Evolutionary conservation across 92 coral and sea anemone genomes (phyloP), one percentile per base, ranked within the genome.

Genomic region (Diadumene lineata): DNA sequence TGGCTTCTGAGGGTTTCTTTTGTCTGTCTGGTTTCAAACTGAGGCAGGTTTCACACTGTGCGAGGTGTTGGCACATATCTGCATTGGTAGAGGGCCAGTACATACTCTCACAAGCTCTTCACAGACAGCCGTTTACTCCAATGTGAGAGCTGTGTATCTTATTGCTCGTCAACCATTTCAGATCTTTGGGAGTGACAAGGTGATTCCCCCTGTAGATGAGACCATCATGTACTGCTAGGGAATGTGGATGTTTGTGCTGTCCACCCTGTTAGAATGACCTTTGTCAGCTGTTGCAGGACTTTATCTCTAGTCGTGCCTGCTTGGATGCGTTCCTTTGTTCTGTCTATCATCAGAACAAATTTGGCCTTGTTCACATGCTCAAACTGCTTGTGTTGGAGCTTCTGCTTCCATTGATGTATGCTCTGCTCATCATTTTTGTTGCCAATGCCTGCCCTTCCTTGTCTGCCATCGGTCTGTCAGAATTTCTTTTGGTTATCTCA

Each of bases 71-170:
- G n/a, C n/a, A n/a, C 46, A 81, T 21, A 13, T 81, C 84, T 0
- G 80, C 86, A 1, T 16, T 76, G 86, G 82, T 86, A 7, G 70
- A 65, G 0, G 84, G 86, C 84, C 84, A 86, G 68, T 50, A 82
- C 65, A 86, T 77, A 23, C 87, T 64, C 43, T 86, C 87, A 19
- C 81, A 51, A 60, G 91, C 87, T 51, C 87, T 64, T 23, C 80
- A 24, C 18, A 86, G 65, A 26, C 90, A 86, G 2, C 84, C 81
- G 22, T 86, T 82, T 0, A 77, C 50, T 65, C 91, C 91, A 15
- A 70, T 69, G 69, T 82, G 84, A 11, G 82, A 75, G 34, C 82
- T 74, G 64, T 74, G 79, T 4, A 76, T 44, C 2, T 62, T 9
- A 25, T 72, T 72, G 33, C 57, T 68, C 83, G 70, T 81, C 29